Base-by-base conservation (phyloP, 2,797 vertebrate genomes). In the Neosilurus hyrtlii region DNA sequence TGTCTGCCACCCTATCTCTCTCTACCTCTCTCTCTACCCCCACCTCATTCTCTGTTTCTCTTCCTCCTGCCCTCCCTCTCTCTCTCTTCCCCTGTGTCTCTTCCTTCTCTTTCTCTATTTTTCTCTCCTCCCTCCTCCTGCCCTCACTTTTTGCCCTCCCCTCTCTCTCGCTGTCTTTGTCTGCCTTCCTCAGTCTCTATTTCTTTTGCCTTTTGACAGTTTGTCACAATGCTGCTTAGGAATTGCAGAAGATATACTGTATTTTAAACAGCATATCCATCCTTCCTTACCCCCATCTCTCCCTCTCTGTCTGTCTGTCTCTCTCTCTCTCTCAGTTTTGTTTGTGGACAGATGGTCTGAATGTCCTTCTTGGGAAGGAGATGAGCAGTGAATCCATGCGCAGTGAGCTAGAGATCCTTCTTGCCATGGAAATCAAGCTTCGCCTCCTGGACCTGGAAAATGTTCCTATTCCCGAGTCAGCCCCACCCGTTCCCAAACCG, bases 351-450 rank as follows among this genome's bases (percentile, higher is more conserved):
- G 98, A 99, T 0, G 98, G 97, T 7, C 92, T 99, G 89, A 97
- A 92, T 0, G 95, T 97, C 57, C 93, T 99, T 20, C 93, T 99
- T 83, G 97, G 97, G 51, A 93, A 93, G 51, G 95, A 97, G 35
- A 98, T 99, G 97, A 93, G 90, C 10, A 99, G 98, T 0, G 96
- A 99, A 76, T 93, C 95, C 86, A 98, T 93, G 35, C 95, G 95
- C 87, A 96, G 95, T 0, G 98, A 99, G 87, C 93, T 99, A 78
- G 97, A 99, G 80, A 95, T 97, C 88, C 95, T 99, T 85, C 94
- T 99, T 67, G 96, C 97, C 1, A 99, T 99, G 96, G 98, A 99
- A 91, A 97, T 99, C 65, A 99, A 99, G 88, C 95, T 99, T 90
- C 96, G 95, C 75, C 93, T 99, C 70, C 89, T 99, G 88, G 98